phyloP scores from a whole-genome alignment of 2,888 invertebrate genomes.

The Chydorus sphaericus region DNA sequence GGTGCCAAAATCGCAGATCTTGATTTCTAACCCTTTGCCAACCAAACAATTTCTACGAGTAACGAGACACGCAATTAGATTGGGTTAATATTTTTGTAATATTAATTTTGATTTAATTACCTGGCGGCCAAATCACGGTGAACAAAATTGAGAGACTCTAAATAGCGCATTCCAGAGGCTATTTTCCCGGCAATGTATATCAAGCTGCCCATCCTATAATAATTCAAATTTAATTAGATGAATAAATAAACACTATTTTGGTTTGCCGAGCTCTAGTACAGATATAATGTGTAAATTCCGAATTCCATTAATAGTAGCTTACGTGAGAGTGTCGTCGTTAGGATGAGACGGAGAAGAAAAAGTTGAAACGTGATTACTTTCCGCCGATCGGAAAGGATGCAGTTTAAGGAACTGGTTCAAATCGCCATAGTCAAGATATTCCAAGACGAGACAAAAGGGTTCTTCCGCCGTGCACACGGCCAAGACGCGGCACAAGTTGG shows the following conservation, averaged over 20 bases:
- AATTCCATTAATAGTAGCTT: background rate
- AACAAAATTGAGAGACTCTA: slow-evolving; percentile 75
- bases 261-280: background rate
- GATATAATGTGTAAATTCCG: background rate
- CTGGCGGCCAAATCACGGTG: slow-evolving; percentile 77
- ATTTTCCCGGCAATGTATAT: slow-evolving; percentile 71
- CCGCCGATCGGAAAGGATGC: background rate
- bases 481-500: slow-evolving; percentile 47
- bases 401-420: slow-evolving; percentile 45
- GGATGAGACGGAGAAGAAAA: background rate
- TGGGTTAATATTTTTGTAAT: slow-evolving; percentile 33
- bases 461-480: slow-evolving; percentile 42
- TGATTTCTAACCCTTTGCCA: slow-evolving; percentile 63
- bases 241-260: background rate
- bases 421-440: slow-evolving; percentile 60
- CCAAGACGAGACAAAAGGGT: slow-evolving; percentile 52
- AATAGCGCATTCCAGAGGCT: slow-evolving; percentile 77
- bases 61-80: slow-evolving; percentile 56
- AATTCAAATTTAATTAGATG: background rate
- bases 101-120: slow-evolving; percentile 30
- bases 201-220: slow-evolving; percentile 57
- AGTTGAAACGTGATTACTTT: background rate
- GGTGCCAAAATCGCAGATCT: slow-evolving; percentile 72
- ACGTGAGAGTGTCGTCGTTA: slow-evolving; percentile 1
- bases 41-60: slow-evolving; percentile 61